A percentile compares a stretch with the other conserved stretches of the same genome.
Evolutionary conservation across 2,113 vertebrate species (phyloP).

Genomic region (Terrapene triunguis): DNA sequence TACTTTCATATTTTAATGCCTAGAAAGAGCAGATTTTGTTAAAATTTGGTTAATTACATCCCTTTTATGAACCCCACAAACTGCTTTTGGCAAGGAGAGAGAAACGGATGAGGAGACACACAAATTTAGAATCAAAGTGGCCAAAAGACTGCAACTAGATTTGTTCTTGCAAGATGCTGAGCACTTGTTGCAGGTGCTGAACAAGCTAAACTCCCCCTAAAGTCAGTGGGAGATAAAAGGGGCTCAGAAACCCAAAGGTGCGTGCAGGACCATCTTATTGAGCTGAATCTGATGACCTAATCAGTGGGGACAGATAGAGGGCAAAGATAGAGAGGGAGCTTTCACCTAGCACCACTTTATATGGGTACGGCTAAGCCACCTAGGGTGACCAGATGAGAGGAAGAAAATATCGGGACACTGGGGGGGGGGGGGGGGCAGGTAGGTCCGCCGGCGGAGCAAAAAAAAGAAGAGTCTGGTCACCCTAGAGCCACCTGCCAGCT

Average conservation of each 20-base stretch:
- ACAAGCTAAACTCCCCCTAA: not conserved
- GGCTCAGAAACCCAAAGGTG: not conserved
- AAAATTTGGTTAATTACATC: not conserved
- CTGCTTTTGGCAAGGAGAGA: not conserved
- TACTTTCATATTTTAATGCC: conserved; percentile 5
- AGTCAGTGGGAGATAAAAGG: not conserved
- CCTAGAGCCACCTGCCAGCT: not conserved
- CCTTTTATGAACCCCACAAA: not conserved
- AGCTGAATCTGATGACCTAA: not conserved
- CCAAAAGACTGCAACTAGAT: not conserved
- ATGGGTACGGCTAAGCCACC: not conserved
- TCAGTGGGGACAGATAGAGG: not conserved
- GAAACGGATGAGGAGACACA: not conserved
- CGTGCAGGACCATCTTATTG: not conserved
- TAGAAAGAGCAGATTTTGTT: not conserved
- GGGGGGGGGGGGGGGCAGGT: too few species aligned
- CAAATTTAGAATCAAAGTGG: not conserved
- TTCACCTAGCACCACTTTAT: not conserved
- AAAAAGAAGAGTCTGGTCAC: too few species aligned
- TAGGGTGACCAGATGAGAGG: too few species aligned
- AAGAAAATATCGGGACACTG: too few species aligned
- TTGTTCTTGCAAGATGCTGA: not conserved
- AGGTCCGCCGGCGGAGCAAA: too few species aligned
- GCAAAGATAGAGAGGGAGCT: not conserved
- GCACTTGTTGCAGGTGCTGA: not conserved